These are phyloP conservation scores for Coecobrya sp. DNA, from an alignment of 2,888 invertebrate genomes.

Conservation along the genomic window DNA sequence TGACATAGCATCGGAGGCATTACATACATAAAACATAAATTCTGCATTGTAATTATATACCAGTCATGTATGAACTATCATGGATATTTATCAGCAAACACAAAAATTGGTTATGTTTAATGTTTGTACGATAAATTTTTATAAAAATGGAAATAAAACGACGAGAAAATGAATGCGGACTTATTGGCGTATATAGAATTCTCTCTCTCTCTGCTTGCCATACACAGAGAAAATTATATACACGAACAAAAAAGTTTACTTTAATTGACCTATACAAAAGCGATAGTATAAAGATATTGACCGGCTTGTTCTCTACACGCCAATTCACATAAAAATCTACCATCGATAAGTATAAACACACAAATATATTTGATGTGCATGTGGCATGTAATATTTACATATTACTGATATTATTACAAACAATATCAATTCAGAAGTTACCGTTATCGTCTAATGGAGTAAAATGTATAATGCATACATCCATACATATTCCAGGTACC, in stretches of 20 bases:
- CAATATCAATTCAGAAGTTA: not conserved
- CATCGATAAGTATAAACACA: not conserved
- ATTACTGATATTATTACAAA: not conserved
- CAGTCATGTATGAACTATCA: no score
- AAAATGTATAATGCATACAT: not conserved
- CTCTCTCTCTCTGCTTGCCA: not conserved
- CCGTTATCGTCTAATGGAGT: not conserved
- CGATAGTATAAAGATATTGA: not conserved
- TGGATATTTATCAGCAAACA: no score
- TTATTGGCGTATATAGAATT: not conserved
- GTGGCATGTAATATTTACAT: slow-evolving; percentile 30
- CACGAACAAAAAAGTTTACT: not conserved
- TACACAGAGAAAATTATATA: not conserved
- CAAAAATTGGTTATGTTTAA: no score
- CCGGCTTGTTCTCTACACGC: not conserved
- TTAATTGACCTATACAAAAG: slow-evolving; percentile 5
- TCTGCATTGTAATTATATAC: no score
- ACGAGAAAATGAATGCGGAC: no score
- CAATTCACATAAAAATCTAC: not conserved
- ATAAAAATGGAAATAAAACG: no score
- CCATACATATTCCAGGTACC: not conserved
- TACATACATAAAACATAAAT: no score
- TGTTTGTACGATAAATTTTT: no score
- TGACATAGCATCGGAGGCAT: no score
- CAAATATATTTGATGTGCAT: not conserved